Evolutionary conservation across 1,140 invertebrate species (phyloP).

Genomic region (Cyrtorhinus lividipennis): DNA sequence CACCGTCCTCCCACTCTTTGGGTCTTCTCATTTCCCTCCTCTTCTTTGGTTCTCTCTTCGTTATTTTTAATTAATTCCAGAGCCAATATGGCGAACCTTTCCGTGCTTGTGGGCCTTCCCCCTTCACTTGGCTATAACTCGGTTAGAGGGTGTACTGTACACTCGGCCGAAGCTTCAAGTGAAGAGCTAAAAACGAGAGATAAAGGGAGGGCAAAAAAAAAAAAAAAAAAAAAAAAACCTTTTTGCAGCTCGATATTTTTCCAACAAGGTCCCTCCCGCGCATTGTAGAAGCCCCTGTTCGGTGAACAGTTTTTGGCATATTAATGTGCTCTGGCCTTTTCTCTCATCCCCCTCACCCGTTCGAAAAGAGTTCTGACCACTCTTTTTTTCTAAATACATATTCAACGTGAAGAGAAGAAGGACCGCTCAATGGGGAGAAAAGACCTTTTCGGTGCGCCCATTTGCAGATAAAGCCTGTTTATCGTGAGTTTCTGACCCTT

Average conservation of each 20-base stretch:
- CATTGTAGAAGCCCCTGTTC: not conserved
- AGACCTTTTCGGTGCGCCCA: not conserved
- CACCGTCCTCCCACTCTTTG: not conserved
- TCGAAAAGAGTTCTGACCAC: no score
- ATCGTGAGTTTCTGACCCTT: not conserved
- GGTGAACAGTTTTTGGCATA: constrained; percentile 15
- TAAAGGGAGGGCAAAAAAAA: not conserved
- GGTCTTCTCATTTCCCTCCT: not conserved
- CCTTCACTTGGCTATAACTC: no score
- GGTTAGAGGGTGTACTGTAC: no score
- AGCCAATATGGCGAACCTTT: constrained; percentile 11
- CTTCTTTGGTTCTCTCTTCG: not conserved
- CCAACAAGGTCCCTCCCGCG: no score
- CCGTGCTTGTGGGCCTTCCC: not conserved
- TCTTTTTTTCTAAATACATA: not conserved
- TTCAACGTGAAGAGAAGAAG: not conserved
- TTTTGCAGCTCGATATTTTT: not conserved
- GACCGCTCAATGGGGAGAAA: not conserved
- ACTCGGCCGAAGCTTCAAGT: no score
- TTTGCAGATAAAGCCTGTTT: no score
- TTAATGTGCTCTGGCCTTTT: not conserved
- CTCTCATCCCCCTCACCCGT: no score
- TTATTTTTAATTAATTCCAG: constrained; percentile 16
- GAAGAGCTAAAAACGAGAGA: no score
- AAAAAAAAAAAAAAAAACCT: no score